phyloP scores from a whole-genome alignment of 2,797 vertebrate genomes.

The Setipinna tenuifilis region DNA sequence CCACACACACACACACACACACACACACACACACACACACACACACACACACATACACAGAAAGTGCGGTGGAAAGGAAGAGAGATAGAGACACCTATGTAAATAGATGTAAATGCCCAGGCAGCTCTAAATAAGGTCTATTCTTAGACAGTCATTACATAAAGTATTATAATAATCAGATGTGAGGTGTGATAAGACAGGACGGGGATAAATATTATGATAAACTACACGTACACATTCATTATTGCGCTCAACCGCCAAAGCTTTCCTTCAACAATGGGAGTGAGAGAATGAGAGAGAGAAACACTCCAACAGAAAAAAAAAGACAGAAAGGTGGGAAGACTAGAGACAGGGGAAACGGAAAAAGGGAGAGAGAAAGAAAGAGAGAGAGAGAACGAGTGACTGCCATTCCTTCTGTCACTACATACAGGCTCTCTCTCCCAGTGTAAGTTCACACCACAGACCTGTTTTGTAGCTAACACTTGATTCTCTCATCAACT shows the following conservation, averaged over 20 bases:
- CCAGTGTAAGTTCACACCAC: neutral
- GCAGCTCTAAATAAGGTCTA: neutral
- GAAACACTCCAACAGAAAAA: neutral
- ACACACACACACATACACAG: constrained; percentile 7
- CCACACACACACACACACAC: constrained; percentile 39
- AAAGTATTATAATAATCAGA: constrained; percentile 1
- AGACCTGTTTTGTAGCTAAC: neutral
- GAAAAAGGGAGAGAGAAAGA: neutral
- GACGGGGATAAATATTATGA: constrained; percentile 12
- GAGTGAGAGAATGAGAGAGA: neutral
- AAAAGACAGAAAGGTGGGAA: neutral
- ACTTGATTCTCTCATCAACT: constrained; percentile 7
- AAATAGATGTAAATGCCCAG: constrained; percentile 1
- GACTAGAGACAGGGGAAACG: neutral
- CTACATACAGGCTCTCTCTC: neutral
- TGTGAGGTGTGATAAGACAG: neutral
- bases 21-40: neutral
- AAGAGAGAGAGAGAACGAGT: neutral
- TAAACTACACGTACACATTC: neutral
- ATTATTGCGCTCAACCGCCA: neutral
- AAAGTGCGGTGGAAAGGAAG: no score
- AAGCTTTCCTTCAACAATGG: neutral
- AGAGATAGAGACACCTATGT: neutral
- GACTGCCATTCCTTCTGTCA: neutral
- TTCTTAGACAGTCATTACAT: neutral